Evolutionary conservation across 1,140 invertebrate species (phyloP), one percentile per base, ranked within the genome.

Genomic region (Philotrypesis tridentata): DNA sequence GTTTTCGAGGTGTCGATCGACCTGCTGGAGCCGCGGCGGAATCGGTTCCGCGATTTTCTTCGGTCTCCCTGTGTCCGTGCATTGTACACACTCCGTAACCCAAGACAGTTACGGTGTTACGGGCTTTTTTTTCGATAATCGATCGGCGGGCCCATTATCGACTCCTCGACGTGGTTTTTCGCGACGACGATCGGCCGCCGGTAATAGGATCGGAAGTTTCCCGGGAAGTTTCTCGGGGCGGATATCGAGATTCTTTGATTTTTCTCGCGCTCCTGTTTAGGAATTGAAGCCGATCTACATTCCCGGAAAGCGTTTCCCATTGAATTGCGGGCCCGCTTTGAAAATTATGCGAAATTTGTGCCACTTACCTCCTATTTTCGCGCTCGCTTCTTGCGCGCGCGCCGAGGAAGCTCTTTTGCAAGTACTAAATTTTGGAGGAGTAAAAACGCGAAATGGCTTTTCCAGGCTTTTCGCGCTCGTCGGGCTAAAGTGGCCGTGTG

Each of bases 1-100:
- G 27, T 76, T 76, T 65, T 14, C 17, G 40, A 77, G 48, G 61
- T 77, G 74, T 77, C 43, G 74, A 77, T 77, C n/a, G n/a, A n/a
- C n/a, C n/a, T n/a, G 27, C 9, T 37, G 33, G 9, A 3, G 33
- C 17, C 4, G 48, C 48, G 48, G 48, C 21, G 48, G n/a, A 55
- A 55, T 55, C 6, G 48, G 21, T 55, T 55, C 48, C 48, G 48
- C 48, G 21, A 55, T 55, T 55, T 48, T 55, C n/a, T n/a, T n/a
- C n/a, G n/a, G n/a, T 43, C 40, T 43, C 17, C 40, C 17, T 40
- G 37, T 40, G 12, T 14, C 2, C 1, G 12, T 43, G 40, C 17
- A 43, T 29, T 75, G 2, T 31, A 75, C 48, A 33, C 60, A 75
- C 60, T 60, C 9, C 33, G 73, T 27, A n/a, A n/a, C n/a, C n/a